Conservation (phyloP, 53 echinoderm and acorn worm genomes). For the Echinometra lucunter region DNA sequence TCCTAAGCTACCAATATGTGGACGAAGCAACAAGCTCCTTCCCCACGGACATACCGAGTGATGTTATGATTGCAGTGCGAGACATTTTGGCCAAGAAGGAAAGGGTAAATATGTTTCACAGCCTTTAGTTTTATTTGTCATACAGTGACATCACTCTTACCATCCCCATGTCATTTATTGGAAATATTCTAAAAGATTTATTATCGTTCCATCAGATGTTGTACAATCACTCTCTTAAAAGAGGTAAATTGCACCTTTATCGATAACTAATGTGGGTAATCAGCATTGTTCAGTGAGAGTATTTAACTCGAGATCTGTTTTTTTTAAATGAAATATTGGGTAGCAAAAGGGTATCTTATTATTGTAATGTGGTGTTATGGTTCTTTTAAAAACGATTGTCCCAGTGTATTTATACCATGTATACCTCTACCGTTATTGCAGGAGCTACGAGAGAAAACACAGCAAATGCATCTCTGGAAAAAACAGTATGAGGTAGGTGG, state of each 20-base stretch:
- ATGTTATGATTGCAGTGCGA: not conserved
- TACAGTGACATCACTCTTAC: not conserved
- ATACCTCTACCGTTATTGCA: not conserved
- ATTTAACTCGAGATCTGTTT: too few species aligned
- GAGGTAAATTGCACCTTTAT: not conserved
- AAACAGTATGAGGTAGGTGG: not conserved
- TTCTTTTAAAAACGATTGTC: not conserved
- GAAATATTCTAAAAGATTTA: too few species aligned
- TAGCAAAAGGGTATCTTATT: not conserved
- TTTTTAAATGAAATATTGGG: too few species aligned
- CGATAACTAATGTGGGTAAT: too few species aligned
- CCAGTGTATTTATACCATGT: not conserved
- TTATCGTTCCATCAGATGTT: too few species aligned
- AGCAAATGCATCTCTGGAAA: not conserved
- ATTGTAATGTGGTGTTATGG: too few species aligned
- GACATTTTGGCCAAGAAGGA: slow-evolving; percentile 39
- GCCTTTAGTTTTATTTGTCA: not conserved
- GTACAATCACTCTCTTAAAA: not conserved
- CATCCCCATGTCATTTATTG: not conserved
- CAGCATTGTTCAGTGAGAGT: too few species aligned
- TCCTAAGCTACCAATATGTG: not conserved
- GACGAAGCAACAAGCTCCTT: not conserved
- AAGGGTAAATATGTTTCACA: not conserved
- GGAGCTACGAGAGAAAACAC: slow-evolving; percentile 11
- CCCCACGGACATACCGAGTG: not conserved